A percentile compares a stretch with the other conserved stretches of the same genome.
phyloP scores from a whole-genome alignment of 2,797 vertebrate genomes.

The Clarias laeviceps region DNA sequence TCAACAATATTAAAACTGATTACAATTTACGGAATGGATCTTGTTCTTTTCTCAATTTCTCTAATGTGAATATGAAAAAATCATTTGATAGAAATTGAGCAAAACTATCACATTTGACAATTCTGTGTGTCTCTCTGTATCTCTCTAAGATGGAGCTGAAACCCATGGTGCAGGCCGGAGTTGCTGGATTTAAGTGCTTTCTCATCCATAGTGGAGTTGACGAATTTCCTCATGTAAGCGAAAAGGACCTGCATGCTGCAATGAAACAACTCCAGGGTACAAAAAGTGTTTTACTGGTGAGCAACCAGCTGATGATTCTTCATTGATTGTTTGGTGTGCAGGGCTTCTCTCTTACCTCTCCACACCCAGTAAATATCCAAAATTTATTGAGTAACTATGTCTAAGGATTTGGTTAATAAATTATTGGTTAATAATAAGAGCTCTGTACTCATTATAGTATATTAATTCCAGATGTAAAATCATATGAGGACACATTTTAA shows the following conservation, averaged over 20 bases:
- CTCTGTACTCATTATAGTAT: neutral
- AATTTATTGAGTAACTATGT: neutral
- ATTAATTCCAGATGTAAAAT: neutral
- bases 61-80: neutral
- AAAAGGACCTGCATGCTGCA: conserved; percentile 74
- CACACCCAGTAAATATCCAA: neutral
- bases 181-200: conserved; percentile 85
- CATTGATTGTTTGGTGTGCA: neutral
- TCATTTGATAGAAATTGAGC: neutral
- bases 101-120: neutral
- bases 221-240: conserved; percentile 78
- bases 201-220: conserved; percentile 83
- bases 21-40: neutral
- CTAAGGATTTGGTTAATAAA: conserved; percentile 2
- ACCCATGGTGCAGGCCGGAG: conserved; percentile 79
- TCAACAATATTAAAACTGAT: neutral
- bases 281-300: conserved; percentile 81
- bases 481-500: neutral
- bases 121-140: conserved; percentile 19
- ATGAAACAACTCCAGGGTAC: conserved; percentile 80
- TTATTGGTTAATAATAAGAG: neutral
- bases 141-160: conserved; percentile 71
- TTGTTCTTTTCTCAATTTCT: neutral
- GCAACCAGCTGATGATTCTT: neutral
- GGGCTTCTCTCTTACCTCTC: neutral